A percentile compares a stretch with the other conserved stretches of the same genome.
Conservation (phyloP, 2,797 vertebrate genomes). For the Tragopan temminckii region DNA sequence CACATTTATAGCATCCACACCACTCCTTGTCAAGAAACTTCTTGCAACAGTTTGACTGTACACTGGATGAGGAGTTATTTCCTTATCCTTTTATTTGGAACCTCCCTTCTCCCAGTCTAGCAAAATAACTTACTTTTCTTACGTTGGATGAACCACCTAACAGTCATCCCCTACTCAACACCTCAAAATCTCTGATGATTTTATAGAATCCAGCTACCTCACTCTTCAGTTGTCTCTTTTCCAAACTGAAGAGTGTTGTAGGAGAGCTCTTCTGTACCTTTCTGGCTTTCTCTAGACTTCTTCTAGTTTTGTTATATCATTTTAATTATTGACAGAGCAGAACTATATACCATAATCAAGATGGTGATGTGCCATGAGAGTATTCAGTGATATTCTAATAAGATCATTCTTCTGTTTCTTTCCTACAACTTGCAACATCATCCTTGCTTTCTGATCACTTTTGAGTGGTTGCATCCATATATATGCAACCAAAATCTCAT, state of each 20-base stretch:
- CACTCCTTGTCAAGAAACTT: neutral
- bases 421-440: neutral
- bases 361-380: neutral
- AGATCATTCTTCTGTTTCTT: neutral
- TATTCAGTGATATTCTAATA: neutral
- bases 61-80: neutral
- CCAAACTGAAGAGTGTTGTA: neutral
- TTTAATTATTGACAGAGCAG: neutral
- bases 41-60: neutral
- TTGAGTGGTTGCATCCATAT: neutral
- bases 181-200: neutral
- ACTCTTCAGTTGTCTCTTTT: neutral
- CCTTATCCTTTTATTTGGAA: neutral
- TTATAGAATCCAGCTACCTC: neutral
- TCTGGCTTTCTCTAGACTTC: neutral
- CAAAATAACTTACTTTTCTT: neutral
- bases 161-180: neutral
- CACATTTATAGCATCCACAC: neutral
- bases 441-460: neutral
- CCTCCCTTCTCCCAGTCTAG: neutral
- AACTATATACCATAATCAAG: neutral
- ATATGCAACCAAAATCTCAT: neutral
- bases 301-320: neutral
- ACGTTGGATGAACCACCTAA: neutral
- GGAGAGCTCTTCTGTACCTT: neutral